Conservation (phyloP, 2,113 vertebrate species). For the Buteo buteo region DNA sequence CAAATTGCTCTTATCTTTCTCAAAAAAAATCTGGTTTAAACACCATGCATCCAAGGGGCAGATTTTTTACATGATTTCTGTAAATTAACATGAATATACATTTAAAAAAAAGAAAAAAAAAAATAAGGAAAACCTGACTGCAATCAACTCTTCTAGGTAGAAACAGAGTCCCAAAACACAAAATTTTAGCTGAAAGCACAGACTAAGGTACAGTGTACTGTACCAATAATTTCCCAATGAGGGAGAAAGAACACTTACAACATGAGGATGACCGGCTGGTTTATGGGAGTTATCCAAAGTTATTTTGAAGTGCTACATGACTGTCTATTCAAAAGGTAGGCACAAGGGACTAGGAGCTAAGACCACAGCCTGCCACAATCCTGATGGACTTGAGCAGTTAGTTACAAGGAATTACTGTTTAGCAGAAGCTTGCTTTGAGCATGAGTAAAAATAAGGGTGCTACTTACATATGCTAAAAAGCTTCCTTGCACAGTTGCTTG, state of each 20-base stretch:
- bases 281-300: not conserved
- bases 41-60: fast-evolving
- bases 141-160: not conserved
- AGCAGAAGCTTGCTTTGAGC: not conserved
- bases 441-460: not conserved
- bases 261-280: not conserved
- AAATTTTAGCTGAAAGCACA: not conserved
- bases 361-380: not conserved
- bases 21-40: not conserved
- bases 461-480: not conserved
- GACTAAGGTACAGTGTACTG: not conserved
- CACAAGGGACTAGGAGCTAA: not conserved
- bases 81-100: not conserved
- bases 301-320: not conserved
- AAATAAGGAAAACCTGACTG: not conserved
- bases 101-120: not conserved
- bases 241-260: not conserved
- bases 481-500: not conserved
- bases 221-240: not conserved
- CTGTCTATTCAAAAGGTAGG: not conserved
- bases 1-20: not conserved
- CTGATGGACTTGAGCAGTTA: not conserved
- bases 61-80: not conserved
- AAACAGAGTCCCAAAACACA: not conserved
- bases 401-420: not conserved